Evolutionary conservation across 2,113 vertebrate species (phyloP), one percentile per base, ranked within the genome.

Genomic region (Xiphophorus couchianus): DNA sequence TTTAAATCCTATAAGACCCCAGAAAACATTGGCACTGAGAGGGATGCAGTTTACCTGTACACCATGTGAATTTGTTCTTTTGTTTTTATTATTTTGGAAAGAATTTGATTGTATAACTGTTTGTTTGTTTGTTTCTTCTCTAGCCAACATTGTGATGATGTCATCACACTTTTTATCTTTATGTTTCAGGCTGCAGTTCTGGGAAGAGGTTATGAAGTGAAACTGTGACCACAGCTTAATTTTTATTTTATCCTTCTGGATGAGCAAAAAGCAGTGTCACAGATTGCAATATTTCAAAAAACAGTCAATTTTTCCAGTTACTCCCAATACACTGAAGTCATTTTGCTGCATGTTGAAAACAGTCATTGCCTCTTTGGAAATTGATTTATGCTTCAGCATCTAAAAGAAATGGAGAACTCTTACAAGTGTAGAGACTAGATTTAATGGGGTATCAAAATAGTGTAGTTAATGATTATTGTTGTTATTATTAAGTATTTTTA

Each of bases 201-300:
- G 25, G 9, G 25, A n/a, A 58, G n/a, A 10, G 1, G 1, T 25
- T 25, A 77, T 76, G 61, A 60, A 85, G 62, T 44, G 70, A 70
- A 82, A 73, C 19, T 73, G 62, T 68, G 48, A 69, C 63, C 42
- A 71, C 42, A 81, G 78, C 69, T 73, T 86, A 81, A 87, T 90
- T 88, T 89, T 51, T 54, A 13, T 73, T 85, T 71, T 77, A 82
- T 65, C 65, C 31, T 14, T 39, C 71, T 39, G 77, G 33, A 72
- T 62, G 66, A 69, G 66, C 66, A 69, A 33, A 86, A 78, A 90
- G 70, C 64, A 70, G 44, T 81, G 82, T 82, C 83, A 83, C 81
- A 84, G 65, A 69, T 76, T 80, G 76, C 84, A 91, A 88, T 93
- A 89, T 91, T 91, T 85, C 80, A 92, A 66, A 93, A 93, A 92